Percentiles rank a stretch among this genome's conserved stretches.
Evolutionary conservation across 2,797 vertebrate genomes (phyloP).

Genomic region (Alauda arvensis): DNA sequence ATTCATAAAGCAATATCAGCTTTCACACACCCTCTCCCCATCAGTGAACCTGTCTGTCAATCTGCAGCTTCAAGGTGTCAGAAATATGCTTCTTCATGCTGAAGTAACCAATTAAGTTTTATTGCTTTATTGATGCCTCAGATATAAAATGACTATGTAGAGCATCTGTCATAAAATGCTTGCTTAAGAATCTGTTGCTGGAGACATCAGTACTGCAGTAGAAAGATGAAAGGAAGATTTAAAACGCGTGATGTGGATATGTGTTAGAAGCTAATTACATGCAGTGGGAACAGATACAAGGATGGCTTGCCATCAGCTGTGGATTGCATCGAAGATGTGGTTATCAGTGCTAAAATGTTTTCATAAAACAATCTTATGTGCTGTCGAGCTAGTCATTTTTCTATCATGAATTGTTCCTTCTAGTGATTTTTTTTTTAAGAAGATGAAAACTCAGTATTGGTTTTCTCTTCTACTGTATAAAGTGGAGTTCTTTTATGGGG

Average conservation of each 20-base stretch:
- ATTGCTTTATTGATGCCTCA: slow-evolving; percentile 55
- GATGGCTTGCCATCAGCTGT: slow-evolving; percentile 40
- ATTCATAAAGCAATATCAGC: neutral
- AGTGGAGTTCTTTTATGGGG: slow-evolving; percentile 3
- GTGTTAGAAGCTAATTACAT: slow-evolving; percentile 57
- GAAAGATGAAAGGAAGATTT: slow-evolving; percentile 67
- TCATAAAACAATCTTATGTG: slow-evolving; percentile 62
- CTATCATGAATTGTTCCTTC: slow-evolving; percentile 50
- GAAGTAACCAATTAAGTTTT: slow-evolving; percentile 66
- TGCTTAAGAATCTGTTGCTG: slow-evolving; percentile 49
- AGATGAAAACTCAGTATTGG: neutral
- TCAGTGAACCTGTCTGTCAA: neutral
- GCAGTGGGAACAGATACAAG: slow-evolving; percentile 37
- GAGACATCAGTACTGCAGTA: slow-evolving; percentile 39
- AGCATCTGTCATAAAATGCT: slow-evolving; percentile 66
- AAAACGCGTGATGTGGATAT: slow-evolving; percentile 50
- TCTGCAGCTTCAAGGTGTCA: slow-evolving; percentile 24
- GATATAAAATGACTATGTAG: slow-evolving; percentile 48
- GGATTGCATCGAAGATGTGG: slow-evolving; percentile 49
- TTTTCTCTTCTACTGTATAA: neutral
- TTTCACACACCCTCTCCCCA: neutral
- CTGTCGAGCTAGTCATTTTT: slow-evolving; percentile 53
- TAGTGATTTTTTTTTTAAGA: neutral
- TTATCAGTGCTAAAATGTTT: slow-evolving; percentile 65
- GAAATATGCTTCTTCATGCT: neutral